phyloP scores from a whole-genome alignment of 2,888 invertebrate species.

The Emmelina monodactyla region DNA sequence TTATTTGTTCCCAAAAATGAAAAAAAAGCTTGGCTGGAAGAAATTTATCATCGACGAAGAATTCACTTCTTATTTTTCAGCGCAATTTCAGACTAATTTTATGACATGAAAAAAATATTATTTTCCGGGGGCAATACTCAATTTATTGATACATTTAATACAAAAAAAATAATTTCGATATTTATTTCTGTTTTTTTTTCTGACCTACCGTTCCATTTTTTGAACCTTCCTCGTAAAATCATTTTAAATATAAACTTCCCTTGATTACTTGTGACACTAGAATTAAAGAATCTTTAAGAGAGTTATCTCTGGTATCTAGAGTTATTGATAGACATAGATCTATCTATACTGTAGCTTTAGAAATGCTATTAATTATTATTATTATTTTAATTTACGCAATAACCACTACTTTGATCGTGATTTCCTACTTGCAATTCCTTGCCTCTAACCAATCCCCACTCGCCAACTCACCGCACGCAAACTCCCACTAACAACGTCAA shows the following conservation, averaged over 20 bases:
- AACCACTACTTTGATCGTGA: too few relatives aligned
- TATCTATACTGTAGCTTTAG: too few relatives aligned
- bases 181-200: neutral
- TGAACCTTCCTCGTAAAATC: neutral
- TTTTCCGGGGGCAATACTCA: neutral
- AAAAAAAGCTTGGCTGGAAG: neutral
- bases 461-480: too few relatives aligned
- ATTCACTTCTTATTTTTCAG: neutral
- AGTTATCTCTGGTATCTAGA: too few relatives aligned
- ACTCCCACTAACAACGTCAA: too few relatives aligned
- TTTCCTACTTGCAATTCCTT: too few relatives aligned
- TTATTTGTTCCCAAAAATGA: conserved; percentile 2
- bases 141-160: neutral
- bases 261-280: too few relatives aligned
- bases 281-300: too few relatives aligned
- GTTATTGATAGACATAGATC: too few relatives aligned
- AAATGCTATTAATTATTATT: too few relatives aligned
- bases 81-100: neutral
- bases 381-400: too few relatives aligned
- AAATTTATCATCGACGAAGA: neutral
- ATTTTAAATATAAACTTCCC: neutral
- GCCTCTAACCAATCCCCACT: too few relatives aligned
- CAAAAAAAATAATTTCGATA: neutral
- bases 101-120: neutral
- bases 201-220: neutral